These are phyloP conservation scores for Macrotrachela quadricornifera DNA, from an alignment of 1,140 invertebrate species.

Conservation along the genomic window DNA sequence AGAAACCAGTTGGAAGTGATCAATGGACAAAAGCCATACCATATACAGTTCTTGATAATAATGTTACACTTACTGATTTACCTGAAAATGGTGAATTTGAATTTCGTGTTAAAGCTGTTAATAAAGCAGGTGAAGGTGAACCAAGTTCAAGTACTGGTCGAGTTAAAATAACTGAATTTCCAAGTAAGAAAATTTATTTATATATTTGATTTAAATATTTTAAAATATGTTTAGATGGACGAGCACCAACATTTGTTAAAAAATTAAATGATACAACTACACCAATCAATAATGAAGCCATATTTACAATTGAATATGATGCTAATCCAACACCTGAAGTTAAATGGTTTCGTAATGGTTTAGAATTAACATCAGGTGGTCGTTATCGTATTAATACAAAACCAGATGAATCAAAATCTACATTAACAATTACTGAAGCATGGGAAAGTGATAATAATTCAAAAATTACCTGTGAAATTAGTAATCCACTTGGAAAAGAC, in stretches of 20 bases:
- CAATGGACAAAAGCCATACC: slow-evolving; percentile 57
- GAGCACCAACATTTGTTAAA: slow-evolving; percentile 72
- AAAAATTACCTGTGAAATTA: slow-evolving; percentile 83
- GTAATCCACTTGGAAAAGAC: slow-evolving; percentile 68
- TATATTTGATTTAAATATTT: slow-evolving; percentile 1
- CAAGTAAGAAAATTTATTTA: slow-evolving; percentile 1
- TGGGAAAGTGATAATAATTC: slow-evolving; percentile 63
- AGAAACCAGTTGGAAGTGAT: slow-evolving; percentile 49
- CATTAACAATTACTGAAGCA: slow-evolving; percentile 66
- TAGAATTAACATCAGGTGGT: slow-evolving; percentile 49
- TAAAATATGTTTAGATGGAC: slow-evolving; percentile 38
- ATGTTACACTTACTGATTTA: slow-evolving; percentile 9
- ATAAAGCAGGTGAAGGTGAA: slow-evolving; percentile 76
- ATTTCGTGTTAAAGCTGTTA: slow-evolving; percentile 34
- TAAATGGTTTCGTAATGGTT: slow-evolving; percentile 74
- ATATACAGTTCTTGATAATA: neutral
- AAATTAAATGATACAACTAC: slow-evolving; percentile 51
- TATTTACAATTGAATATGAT: slow-evolving; percentile 59
- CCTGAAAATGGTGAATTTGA: slow-evolving; percentile 12
- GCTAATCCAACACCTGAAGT: slow-evolving; percentile 72
- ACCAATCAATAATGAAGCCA: slow-evolving; percentile 64
- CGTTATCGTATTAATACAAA: slow-evolving; percentile 38
- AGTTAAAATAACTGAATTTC: slow-evolving; percentile 10
- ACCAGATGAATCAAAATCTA: slow-evolving; percentile 41
- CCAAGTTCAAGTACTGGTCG: slow-evolving; percentile 30